Base-by-base conservation (phyloP, 2,888 invertebrate species). In the Elmis aenea region DNA sequence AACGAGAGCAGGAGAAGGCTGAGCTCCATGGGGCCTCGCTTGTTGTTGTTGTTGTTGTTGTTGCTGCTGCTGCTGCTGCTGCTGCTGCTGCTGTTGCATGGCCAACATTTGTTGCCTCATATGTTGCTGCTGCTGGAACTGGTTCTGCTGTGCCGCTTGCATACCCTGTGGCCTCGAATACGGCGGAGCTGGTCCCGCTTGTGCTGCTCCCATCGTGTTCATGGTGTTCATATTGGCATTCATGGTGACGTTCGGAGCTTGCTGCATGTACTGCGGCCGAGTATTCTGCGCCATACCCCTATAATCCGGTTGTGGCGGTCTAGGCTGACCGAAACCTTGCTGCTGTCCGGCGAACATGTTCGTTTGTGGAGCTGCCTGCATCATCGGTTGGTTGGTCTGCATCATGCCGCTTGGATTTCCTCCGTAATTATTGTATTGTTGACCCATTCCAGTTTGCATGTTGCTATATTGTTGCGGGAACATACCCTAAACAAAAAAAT, bases 221-320 rank as follows among this genome's bases (percentile, higher is more conserved):
- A 83, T 82, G 1, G 77, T 71, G 32, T 81, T 83, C 87, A 88
- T 87, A 8, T 85, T 86, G 2, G 80, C 73, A 38, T 84, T 85
- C 89, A 89, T 89, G 1, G 88, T 87, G 1, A 89, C 89, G 62
- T 89, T 90, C 1, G 89, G 88, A 2, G 87, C 83, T 71, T 66
- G 66, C 70, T 83, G 83, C 71, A 83, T 77, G 52, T 83, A 83
- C 20, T 79, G 78, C 2, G 81, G 77, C 20, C 82, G 69, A 1
- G 76, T 69, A 35, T 71, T 74, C 39, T 65, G 64, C 3, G 54
- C 53, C 64, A 68, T 63, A 29, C 61, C 63, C 22, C 66, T 52
- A 45, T 67, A 67, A 46, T 69, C 67, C 1, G 65, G 59, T 38
- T 68, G 64, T 13, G 55, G 55, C 69, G 50, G 51, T 48, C 51